Base-by-base conservation (phyloP, 2,797 vertebrate species). In the Valencia hispanica region DNA sequence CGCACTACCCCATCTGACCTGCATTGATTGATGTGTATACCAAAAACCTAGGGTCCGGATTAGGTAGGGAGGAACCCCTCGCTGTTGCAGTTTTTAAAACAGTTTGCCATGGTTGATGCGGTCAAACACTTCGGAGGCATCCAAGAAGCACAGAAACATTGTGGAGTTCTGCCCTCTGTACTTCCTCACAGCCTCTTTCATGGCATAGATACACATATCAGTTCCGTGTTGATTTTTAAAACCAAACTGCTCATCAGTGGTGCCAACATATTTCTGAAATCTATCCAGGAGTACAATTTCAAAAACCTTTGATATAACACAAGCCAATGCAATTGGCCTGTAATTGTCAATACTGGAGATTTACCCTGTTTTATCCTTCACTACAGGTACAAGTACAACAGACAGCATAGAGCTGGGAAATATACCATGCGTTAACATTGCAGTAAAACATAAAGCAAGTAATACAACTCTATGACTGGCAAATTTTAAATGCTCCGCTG, bases 211-310 rank as follows among this genome's bases (percentile, higher is more conserved):
- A n/a, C 15, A 68, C 39, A 72, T 1, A 66, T 72, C 50, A 22
- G 53, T 48, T 32, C 65, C 11, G 25, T 63, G 39, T 57, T 25
- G n/a, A 51, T 70, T 65, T 70, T 55, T 70, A 17, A 70, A 70
- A 53, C 27, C 70, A 77, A 73, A 69, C 3, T 63, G 20, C 69
- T 45, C 51, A 32, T 61, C 5, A 25, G 70, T 12, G 47, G 39
- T 69, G 41, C 22, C 45, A n/a, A 48, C 36, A 15, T 73, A 65
- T 30, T 70, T 36, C 69, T 30, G 0, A 45, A 81, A 36, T 18
- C 25, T 32, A 22, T 41, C 18, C 11, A 32, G 8, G 3, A 43
- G 2, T 53, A 34, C 25, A 11, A 1, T 7, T 17, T 72, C 27
- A 17, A 71, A 30, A 32, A 66, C 48, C 32, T 59, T 39, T 5